These are phyloP conservation scores for Pteria penguin DNA, from an alignment of 2,888 invertebrate genomes.

Conservation along the genomic window DNA sequence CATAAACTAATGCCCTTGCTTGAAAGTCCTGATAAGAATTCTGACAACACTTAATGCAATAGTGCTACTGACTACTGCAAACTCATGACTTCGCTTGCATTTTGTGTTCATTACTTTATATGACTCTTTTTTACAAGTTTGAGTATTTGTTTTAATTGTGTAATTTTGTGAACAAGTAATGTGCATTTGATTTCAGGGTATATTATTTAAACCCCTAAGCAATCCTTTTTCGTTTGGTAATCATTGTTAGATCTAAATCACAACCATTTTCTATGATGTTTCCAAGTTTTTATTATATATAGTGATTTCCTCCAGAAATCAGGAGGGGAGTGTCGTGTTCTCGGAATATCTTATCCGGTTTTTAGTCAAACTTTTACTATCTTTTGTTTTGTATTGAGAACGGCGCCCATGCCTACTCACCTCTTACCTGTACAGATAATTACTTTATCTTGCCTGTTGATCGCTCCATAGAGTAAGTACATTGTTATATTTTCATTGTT, in stretches of 20 bases:
- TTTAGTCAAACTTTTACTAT: not conserved
- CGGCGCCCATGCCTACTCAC: not conserved
- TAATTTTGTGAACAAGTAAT: not conserved
- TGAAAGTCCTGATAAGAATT: not conserved
- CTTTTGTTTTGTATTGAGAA: not conserved
- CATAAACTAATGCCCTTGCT: not conserved
- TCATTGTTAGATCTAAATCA: not conserved
- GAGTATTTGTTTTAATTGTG: not conserved
- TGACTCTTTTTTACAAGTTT: not conserved
- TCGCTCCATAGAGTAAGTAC: not conserved
- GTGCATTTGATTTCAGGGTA: not conserved
- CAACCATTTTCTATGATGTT: not conserved
- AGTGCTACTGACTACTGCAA: not conserved
- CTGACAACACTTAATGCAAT: not conserved
- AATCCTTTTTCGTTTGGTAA: not conserved
- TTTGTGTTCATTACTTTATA: not conserved
- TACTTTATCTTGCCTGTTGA: not conserved
- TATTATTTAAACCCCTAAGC: not conserved
- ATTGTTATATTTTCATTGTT: not conserved
- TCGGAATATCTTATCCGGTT: not conserved
- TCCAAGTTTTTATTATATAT: too few species aligned
- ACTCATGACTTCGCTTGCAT: not conserved
- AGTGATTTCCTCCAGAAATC: too few species aligned
- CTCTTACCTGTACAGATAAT: not conserved
- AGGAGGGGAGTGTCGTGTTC: not conserved